Base-by-base conservation (phyloP, 2,113 vertebrate genomes). In the Plecturocebus donacophilus region DNA sequence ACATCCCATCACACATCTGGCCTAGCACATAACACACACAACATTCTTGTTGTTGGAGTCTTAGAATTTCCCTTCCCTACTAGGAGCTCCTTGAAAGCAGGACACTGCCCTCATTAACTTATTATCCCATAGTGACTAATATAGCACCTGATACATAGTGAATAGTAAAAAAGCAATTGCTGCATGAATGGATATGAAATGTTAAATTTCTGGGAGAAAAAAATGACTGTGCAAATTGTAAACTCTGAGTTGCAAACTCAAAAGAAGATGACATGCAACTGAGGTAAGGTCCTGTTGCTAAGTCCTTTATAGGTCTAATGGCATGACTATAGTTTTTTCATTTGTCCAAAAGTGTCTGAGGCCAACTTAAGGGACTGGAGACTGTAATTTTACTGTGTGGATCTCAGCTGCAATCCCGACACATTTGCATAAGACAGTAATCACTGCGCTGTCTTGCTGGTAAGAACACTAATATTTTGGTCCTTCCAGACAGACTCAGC, bases 351-450 rank as follows among this genome's bases (percentile, higher is more conserved):
- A 76, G 14, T 27, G 9, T 84, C 38, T 58, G 25, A 81, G 66
- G 77, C 76, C 92, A 96, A 92, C 1, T 32, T 58, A 96, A 96
- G 56, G 90, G 88, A 4, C 30, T n/a, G 94, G 47, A 96, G 45
- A 79, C 71, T 91, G 3, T 94, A 94, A 94, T 96, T 97, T 76
- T 68, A 79, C 94, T 2, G 0, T 25, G 80, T 0, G 2, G 12
- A 97, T 98, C 82, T 98, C 96, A 97, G 92, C 68, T 92, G 91
- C 97, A 98, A 98, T 93, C 45, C 68, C 61, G 6, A 0, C 0
- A 0, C 3, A 19, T 98, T 97, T 97, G 83, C 97, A 97, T 95
- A 97, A 97, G 98, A 98, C 98, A 97, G 90, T 96, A 19, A 10
- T 97, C 97, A 98, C 97, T 96, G 98, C 95, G 95, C 96, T 98